A percentile compares a stretch with the other conserved stretches of the same genome.
Conservation (phyloP, 2,888 invertebrate genomes). For the Aspidiotus rigidus region DNA sequence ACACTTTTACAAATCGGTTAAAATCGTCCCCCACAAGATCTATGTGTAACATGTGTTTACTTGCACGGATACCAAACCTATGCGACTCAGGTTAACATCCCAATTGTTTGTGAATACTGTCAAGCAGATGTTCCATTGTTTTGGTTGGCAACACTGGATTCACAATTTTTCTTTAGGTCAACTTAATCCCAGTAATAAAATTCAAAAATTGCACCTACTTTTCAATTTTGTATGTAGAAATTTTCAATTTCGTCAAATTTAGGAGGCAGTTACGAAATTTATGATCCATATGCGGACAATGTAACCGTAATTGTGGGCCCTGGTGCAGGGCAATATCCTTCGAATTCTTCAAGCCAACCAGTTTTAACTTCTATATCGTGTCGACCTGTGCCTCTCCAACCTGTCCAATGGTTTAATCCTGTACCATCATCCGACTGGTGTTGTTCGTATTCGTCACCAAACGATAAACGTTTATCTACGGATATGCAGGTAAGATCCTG, state of each 20-base stretch:
- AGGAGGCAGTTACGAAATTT: conserved; percentile 41
- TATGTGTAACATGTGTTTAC: too few relatives aligned
- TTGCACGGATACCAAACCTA: too few relatives aligned
- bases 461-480: conserved; percentile 28
- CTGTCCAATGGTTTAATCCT: conserved; percentile 47
- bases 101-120: too few relatives aligned
- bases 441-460: conserved; percentile 36
- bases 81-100: too few relatives aligned
- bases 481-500: conserved; percentile 40
- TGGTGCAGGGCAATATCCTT: conserved; percentile 1
- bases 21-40: too few relatives aligned
- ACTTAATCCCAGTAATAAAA: too few relatives aligned
- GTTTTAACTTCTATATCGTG: conserved; percentile 45
- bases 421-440: conserved; percentile 26
- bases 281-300: conserved; percentile 41
- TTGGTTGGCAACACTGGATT: too few relatives aligned
- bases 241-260: neutral
- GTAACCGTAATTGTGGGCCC: conserved; percentile 43
- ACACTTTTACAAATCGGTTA: too few relatives aligned
- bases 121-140: too few relatives aligned
- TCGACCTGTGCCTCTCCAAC: conserved; percentile 45
- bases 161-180: too few relatives aligned
- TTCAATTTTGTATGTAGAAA: conserved; percentile 1
- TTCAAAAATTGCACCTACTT: neutral
- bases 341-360: conserved; percentile 38